Conservation (phyloP, 1,140 invertebrate species). For the Procambarus clarkii region DNA sequence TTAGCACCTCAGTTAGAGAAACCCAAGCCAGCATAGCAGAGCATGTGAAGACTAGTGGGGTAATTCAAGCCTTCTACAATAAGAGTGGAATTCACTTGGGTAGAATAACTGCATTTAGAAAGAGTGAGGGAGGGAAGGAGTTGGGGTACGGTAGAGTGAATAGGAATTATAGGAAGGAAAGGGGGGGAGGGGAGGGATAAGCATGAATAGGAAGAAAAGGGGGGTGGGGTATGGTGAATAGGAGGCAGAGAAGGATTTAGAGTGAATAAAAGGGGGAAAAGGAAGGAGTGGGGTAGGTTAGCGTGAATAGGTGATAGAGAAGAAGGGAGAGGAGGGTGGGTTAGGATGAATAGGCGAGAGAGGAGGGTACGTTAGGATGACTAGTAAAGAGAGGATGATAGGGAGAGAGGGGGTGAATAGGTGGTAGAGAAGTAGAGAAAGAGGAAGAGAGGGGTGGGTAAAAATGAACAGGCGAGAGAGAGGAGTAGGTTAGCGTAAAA, state of each 20-base stretch:
- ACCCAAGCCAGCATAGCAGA: too few relatives aligned
- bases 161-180: neutral
- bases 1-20: too few relatives aligned
- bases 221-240: neutral
- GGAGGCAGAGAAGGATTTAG: too few relatives aligned
- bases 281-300: neutral
- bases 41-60: neutral
- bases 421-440: too few relatives aligned
- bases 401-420: too few relatives aligned
- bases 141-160: neutral
- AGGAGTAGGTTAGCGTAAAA: neutral
- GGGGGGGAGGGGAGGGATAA: neutral
- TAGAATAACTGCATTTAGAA: too few relatives aligned
- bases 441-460: too few relatives aligned
- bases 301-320: neutral
- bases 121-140: slow-evolving; percentile 8
- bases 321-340: neutral
- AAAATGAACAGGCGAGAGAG: neutral
- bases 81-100: too few relatives aligned
- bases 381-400: too few relatives aligned
- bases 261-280: neutral
- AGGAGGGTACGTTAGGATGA: too few relatives aligned
- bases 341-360: too few relatives aligned
- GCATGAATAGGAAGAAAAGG: neutral
- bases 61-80: too few relatives aligned